Evolutionary conservation across 2,113 vertebrate species (phyloP).

Genomic region (Ochotona curzoniae): DNA sequence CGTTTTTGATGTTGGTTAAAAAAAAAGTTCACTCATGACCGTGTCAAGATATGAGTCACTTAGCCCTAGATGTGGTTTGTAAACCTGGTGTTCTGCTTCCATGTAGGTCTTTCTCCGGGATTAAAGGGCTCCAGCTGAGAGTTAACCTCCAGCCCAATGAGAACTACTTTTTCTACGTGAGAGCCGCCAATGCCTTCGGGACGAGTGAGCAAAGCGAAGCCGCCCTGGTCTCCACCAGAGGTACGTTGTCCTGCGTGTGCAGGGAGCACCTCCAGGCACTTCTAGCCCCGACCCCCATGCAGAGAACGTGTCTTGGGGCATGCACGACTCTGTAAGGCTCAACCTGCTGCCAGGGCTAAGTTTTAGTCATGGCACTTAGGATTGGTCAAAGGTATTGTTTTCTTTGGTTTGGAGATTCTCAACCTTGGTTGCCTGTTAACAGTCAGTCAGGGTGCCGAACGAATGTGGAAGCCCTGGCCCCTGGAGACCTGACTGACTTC

Average conservation of each 20-base stretch:
- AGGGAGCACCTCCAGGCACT: not conserved
- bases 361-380: not conserved
- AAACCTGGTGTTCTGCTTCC: conserved; percentile 74
- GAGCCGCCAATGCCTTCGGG: conserved; percentile 92
- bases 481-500: not conserved
- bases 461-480: not conserved
- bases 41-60: conserved; percentile 14
- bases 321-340: not conserved
- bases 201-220: conserved; percentile 97
- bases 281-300: not conserved
- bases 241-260: conserved; percentile 81
- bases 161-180: conserved; percentile 97
- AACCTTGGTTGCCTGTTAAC: not conserved
- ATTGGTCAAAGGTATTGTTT: not conserved
- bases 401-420: conserved; percentile 9
- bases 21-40: not conserved
- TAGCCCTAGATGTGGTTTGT: not conserved
- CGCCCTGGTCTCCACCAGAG: conserved; percentile 96
- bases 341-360: not conserved
- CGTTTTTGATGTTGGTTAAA: not conserved
- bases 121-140: conserved; percentile 90
- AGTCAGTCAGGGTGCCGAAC: not conserved
- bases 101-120: conserved; percentile 94
- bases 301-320: not conserved
- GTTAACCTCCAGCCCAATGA: conserved; percentile 94